phyloP scores from a whole-genome alignment of 53 echinoderm and acorn worm genomes.

The Stichopus horrens region DNA sequence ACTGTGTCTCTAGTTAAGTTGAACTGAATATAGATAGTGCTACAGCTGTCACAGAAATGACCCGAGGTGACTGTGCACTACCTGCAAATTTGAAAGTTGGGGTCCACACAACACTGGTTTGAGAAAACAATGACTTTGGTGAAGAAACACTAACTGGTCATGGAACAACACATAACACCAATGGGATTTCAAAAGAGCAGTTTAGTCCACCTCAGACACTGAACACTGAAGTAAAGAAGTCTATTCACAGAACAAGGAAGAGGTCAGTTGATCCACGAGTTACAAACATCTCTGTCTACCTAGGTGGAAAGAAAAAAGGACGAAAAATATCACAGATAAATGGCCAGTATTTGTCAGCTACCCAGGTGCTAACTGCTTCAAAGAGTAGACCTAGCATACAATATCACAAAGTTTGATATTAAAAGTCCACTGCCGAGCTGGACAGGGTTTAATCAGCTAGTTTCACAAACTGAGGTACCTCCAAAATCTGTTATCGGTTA shows the following conservation, averaged over 20 bases:
- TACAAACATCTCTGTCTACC: conserved; percentile 35
- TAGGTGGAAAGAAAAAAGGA: conserved; percentile 44
- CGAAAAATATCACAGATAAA: conserved; percentile 33
- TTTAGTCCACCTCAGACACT: conserved; percentile 8
- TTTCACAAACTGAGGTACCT: conserved; percentile 50
- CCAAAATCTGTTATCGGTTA: conserved; percentile 57
- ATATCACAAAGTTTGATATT: conserved; percentile 40
- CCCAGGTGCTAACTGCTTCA: neutral
- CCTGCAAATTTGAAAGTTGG: conserved; percentile 18
- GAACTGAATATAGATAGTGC: conserved; percentile 49
- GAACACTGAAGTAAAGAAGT: neutral
- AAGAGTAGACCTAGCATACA: conserved; percentile 25
- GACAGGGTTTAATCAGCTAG: conserved; percentile 63
- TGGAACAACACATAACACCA: conserved; percentile 60
- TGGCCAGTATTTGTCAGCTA: neutral
- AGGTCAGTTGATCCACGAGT: conserved; percentile 50
- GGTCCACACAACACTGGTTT: conserved; percentile 45
- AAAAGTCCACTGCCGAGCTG: conserved; percentile 36
- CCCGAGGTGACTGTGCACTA: conserved; percentile 12
- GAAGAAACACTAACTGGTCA: conserved; percentile 54
- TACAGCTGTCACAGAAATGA: conserved; percentile 27
- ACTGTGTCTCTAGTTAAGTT: conserved; percentile 28
- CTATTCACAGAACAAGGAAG: conserved; percentile 32
- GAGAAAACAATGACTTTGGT: conserved; percentile 48
- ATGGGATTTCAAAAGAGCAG: conserved; percentile 50